Evolutionary conservation across 2,888 invertebrate species (phyloP), one percentile per base, ranked within the genome.

Genomic region (Ophion slaviceki): DNA sequence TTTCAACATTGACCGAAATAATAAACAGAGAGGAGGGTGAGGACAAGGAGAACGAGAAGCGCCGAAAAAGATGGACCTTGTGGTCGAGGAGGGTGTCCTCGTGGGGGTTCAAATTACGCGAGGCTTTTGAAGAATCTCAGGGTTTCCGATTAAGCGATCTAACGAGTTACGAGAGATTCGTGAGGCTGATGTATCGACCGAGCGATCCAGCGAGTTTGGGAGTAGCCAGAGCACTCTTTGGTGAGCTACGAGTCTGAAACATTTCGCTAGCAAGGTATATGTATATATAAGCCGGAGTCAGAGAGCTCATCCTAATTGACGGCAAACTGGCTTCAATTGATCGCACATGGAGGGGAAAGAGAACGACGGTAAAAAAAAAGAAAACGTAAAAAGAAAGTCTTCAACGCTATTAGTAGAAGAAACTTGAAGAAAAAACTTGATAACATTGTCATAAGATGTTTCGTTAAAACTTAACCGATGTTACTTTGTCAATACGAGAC

Each of bases 141-240:
- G 92, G 93, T 20, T 92, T 93, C 71, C 77, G 82, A 45, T 47
- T 90, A 17, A 80, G 82, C 5, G 91, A 94, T 77, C 47, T 94
- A 0, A 89, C 80, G 5, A 93, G 94, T 8, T 93, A 95, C 79
- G 89, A 92, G 1, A 95, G 94, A 82, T 92, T 97, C 36, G 94
- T 95, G 0, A 89, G 92, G 64, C 95, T 96, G 89, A 94, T 97
- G 92, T 95, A 96, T 90, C 92, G 94, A 70, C 96, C 96, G 0
- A 96, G 95, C 59, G 97, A 98, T 94, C 96, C 97, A 0, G 96
- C 97, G 0, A 96, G 97, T 88, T 95, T 98, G 80, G 98, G 97
- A 11, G 94, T 97, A 0, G 96, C 96, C 11, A 96, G 98, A 84
- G 96, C 97, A 87, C 94, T 97, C 2, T 98, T 97, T 92, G 98